Conservation (phyloP, 92 coral and sea anemone genomes). For the Virgularia gustaviana region DNA sequence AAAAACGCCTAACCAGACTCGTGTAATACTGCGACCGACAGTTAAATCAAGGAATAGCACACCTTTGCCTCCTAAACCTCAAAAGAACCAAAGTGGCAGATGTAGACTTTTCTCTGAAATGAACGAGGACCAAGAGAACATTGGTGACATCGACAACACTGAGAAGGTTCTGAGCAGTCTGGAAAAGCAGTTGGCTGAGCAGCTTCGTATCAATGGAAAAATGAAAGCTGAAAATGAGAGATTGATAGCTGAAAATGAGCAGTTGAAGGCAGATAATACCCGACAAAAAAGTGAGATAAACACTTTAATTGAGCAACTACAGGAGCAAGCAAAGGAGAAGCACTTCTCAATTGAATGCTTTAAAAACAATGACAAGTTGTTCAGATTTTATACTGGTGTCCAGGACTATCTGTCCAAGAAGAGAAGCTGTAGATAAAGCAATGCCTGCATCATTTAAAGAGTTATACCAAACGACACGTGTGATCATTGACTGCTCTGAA, state of each 20-base stretch:
- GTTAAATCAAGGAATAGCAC: constrained; percentile 26
- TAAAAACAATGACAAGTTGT: constrained; percentile 50
- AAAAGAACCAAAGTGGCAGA: neutral
- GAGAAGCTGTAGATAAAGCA: constrained; percentile 41
- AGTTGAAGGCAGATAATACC: neutral
- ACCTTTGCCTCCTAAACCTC: constrained; percentile 5
- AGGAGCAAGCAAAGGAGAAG: constrained; percentile 14
- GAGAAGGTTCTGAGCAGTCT: too few relatives aligned
- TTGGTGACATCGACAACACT: too few relatives aligned
- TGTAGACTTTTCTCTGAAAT: constrained; percentile 43
- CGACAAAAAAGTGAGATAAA: constrained; percentile 47
- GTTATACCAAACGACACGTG: constrained; percentile 49
- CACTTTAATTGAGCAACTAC: constrained; percentile 47
- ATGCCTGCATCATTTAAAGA: constrained; percentile 56
- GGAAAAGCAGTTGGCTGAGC: constrained; percentile 26
- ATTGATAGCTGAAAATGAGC: too few relatives aligned
- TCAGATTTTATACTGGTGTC: constrained; percentile 56
- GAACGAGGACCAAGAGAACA: neutral
- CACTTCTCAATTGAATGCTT: constrained; percentile 45
- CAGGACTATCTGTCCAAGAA: constrained; percentile 57
- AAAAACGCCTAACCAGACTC: constrained; percentile 31
- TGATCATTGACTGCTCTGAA: constrained; percentile 63
- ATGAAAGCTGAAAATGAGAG: constrained; percentile 55
- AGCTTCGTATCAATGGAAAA: constrained; percentile 22
- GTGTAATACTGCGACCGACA: constrained; percentile 18